Conservation (phyloP, 2,888 invertebrate species). For the Nemotelus nigrinus region DNA sequence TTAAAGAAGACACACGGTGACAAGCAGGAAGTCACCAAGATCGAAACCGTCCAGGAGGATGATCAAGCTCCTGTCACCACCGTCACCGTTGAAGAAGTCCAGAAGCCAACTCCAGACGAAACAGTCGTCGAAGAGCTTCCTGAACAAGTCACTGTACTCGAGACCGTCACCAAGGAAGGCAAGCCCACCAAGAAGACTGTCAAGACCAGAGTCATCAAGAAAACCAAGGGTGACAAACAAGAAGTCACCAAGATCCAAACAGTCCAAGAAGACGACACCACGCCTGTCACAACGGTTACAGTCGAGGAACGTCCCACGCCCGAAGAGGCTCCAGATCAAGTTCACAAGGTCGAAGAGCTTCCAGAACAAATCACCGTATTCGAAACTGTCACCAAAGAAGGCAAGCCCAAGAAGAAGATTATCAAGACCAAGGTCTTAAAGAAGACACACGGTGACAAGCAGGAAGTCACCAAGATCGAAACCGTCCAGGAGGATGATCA, state of each 20-base stretch:
- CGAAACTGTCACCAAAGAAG: constrained; percentile 43
- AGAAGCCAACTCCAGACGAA: constrained; percentile 54
- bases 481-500: constrained; percentile 62
- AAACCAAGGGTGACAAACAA: constrained; percentile 61
- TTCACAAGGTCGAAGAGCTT: constrained; percentile 46
- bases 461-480: constrained; percentile 60
- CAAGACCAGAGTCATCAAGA: constrained; percentile 62
- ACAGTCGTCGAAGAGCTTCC: constrained; percentile 47
- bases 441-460: constrained; percentile 55
- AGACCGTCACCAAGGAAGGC: constrained; percentile 61
- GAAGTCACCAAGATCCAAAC: constrained; percentile 64
- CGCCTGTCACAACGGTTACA: constrained; percentile 59
- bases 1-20: constrained; percentile 58
- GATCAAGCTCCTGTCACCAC: constrained; percentile 61
- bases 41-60: constrained; percentile 56
- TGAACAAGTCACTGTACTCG: constrained; percentile 60
- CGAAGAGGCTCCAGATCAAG: constrained; percentile 51
- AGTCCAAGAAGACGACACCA: constrained; percentile 59
- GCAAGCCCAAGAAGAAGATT: constrained; percentile 55
- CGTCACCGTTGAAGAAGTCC: constrained; percentile 53
- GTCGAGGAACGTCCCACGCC: constrained; percentile 55
- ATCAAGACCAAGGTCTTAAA: constrained; percentile 59
- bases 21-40: constrained; percentile 59
- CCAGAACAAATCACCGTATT: constrained; percentile 49
- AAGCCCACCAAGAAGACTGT: constrained; percentile 58